These are phyloP conservation scores for Sinosuthora webbiana DNA, from an alignment of 2,113 vertebrate species.

Conservation along the genomic window DNA sequence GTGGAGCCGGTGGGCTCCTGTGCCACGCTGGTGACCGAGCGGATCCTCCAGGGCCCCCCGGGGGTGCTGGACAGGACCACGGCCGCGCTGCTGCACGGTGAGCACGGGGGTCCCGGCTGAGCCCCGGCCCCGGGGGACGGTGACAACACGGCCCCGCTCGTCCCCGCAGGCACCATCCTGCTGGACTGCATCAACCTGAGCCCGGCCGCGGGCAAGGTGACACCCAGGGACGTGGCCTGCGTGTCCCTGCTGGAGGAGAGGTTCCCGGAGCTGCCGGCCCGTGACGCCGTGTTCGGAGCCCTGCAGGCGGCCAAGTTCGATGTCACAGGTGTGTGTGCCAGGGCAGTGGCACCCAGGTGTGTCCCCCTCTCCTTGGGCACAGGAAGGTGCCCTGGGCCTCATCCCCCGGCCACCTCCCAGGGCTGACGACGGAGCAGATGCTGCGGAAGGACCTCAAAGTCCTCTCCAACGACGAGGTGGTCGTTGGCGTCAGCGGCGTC, in stretches of 20 bases:
- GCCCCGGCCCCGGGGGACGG: fast-evolving
- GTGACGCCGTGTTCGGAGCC: constrained; percentile 74
- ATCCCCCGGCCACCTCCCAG: constrained; percentile 37
- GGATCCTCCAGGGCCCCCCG: constrained; percentile 80
- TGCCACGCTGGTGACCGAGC: constrained; percentile 85
- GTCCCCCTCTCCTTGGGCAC: neutral
- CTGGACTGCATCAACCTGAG: constrained; percentile 93
- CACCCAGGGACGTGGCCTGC: constrained; percentile 78
- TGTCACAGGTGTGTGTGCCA: constrained; percentile 76
- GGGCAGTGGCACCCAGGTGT: fast-evolving
- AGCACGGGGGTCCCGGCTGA: fast-evolving
- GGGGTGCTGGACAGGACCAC: constrained; percentile 80
- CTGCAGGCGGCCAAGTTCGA: constrained; percentile 89
- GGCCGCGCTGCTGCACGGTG: constrained; percentile 86
- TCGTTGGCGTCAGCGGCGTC: constrained; percentile 79
- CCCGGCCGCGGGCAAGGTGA: constrained; percentile 85
- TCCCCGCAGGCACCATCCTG: constrained; percentile 77
- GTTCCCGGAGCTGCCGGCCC: constrained; percentile 81
- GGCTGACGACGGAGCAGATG: constrained; percentile 89
- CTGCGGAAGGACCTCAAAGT: constrained; percentile 91
- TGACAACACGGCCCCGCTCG: fast-evolving
- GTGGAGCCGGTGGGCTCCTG: constrained; percentile 89
- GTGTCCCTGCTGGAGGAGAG: constrained; percentile 74
- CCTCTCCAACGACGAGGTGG: constrained; percentile 58
- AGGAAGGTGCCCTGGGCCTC: neutral